A percentile compares a stretch with the other conserved stretches of the same genome.
phyloP scores from a whole-genome alignment of 2,888 invertebrate genomes.

The Ferdinandea cuprea region DNA sequence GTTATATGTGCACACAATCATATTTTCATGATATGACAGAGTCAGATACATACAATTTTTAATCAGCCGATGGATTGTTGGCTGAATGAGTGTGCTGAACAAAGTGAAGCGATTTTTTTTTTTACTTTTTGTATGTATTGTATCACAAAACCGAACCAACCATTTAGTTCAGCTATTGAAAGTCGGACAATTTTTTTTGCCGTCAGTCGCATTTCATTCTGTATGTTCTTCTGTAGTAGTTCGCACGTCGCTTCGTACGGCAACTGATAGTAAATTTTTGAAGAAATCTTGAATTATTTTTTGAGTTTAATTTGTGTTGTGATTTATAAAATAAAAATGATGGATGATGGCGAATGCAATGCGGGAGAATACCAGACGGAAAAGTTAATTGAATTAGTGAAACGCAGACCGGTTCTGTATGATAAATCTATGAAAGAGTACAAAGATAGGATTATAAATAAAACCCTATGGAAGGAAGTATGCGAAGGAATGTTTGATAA shows the following conservation, averaged over 20 bases:
- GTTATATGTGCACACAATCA: no score
- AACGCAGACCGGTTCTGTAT: conserved; percentile 5
- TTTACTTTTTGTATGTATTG: no score
- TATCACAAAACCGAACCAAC: no score
- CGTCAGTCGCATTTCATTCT: not conserved
- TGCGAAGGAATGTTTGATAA: conserved; percentile 16
- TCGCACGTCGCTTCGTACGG: no score
- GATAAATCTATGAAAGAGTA: conserved; percentile 5
- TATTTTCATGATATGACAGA: no score
- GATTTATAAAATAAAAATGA: not conserved
- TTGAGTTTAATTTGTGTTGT: not conserved
- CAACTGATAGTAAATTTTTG: no score
- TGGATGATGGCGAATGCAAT: not conserved
- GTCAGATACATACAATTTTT: not conserved
- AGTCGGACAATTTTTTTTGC: conserved; percentile 8
- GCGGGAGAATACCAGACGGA: conserved; percentile 8
- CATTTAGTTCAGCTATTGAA: not conserved
- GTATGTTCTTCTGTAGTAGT: no score
- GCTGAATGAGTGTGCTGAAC: conserved; percentile 2
- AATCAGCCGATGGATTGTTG: conserved; percentile 12
- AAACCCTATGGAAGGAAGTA: conserved; percentile 20
- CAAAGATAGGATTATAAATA: not conserved
- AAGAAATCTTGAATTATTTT: no score
- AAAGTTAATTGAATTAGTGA: conserved; percentile 7
- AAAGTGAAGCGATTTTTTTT: no score